Percentiles rank a stretch among this genome's conserved stretches.
Evolutionary conservation across 2,113 vertebrate species (phyloP).

Genomic region (cattle (Bos taurus)): DNA sequence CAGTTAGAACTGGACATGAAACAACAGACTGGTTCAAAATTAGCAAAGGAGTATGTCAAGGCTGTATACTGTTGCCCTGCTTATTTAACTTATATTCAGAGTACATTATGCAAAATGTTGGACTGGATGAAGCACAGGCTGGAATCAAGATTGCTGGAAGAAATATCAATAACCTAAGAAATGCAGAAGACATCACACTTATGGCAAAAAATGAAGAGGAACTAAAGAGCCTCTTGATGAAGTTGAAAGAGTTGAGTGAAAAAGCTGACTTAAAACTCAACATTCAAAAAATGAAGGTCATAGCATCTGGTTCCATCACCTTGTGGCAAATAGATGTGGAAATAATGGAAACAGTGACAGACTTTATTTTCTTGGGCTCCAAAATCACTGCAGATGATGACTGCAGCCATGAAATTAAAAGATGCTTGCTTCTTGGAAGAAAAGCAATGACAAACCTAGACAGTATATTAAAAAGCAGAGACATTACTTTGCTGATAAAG

Average conservation of each 20-base stretch:
- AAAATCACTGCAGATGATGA: not conserved
- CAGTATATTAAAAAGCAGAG: not conserved
- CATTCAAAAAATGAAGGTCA: not conserved
- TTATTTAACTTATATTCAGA: not conserved
- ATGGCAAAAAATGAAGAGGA: not conserved
- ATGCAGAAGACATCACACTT: not conserved
- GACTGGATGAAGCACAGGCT: not conserved
- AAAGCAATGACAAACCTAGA: not conserved
- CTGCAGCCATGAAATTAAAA: not conserved
- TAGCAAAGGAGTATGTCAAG: not conserved
- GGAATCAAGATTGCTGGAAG: not conserved
- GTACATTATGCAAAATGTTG: not conserved
- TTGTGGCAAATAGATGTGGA: not conserved
- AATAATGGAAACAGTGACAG: not conserved
- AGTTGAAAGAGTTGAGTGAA: not conserved
- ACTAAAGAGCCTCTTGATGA: not conserved
- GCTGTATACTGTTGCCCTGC: not conserved
- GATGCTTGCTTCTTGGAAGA: not conserved
- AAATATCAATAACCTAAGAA: not conserved
- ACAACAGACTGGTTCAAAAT: not conserved
- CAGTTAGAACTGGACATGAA: not conserved
- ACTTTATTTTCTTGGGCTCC: not conserved
- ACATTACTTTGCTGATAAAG: not conserved
- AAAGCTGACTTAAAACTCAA: not conserved
- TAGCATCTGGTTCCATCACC: not conserved